Percentiles rank a stretch among this genome's conserved stretches.
phyloP scores from a whole-genome alignment of 2,113 vertebrate genomes.

The Rattus rattus region DNA sequence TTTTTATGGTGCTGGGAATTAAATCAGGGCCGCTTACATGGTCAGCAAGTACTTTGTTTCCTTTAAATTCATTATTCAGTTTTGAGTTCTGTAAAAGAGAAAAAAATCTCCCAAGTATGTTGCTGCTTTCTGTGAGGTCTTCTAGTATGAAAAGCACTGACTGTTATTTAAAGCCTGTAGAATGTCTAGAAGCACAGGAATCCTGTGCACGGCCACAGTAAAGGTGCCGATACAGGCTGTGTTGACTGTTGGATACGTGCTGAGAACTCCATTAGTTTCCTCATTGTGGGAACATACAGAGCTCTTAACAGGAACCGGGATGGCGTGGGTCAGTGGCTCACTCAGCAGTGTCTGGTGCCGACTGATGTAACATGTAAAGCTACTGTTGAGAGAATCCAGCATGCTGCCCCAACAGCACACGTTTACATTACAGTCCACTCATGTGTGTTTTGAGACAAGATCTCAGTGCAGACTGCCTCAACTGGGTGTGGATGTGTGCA shows the following conservation, averaged over 20 bases:
- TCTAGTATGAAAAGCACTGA: neutral
- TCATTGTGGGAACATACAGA: neutral
- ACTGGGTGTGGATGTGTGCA: neutral
- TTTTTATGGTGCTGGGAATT: neutral
- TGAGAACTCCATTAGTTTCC: neutral
- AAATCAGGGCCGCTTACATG: neutral
- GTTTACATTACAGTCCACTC: neutral
- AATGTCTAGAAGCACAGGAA: neutral
- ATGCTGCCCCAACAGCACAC: neutral
- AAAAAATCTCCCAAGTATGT: neutral
- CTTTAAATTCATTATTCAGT: neutral
- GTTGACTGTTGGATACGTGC: neutral
- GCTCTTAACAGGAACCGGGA: neutral
- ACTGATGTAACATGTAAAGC: neutral
- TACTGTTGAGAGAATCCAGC: too few relatives aligned
- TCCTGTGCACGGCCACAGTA: neutral
- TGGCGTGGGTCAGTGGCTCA: neutral
- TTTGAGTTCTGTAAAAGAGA: neutral
- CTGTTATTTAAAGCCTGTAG: neutral
- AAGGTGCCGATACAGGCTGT: too few relatives aligned
- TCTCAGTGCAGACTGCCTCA: neutral
- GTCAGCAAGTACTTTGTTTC: neutral
- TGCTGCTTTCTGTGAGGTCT: neutral
- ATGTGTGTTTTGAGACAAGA: neutral
- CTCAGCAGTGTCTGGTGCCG: neutral